Evolutionary conservation across 2,888 invertebrate species (phyloP).

Genomic region (Ochropacha duplaris): DNA sequence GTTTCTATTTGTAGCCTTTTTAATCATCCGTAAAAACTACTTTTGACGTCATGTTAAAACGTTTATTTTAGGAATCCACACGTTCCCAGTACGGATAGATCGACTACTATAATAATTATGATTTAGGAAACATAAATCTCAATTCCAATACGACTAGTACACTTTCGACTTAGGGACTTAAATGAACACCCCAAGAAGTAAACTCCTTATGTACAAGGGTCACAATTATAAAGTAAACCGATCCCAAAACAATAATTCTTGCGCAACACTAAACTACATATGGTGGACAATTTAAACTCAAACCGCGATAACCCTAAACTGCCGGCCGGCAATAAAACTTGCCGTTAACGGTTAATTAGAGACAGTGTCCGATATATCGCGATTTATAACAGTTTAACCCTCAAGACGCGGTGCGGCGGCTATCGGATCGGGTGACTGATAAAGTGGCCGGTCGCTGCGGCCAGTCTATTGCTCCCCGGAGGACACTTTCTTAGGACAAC

Average conservation of each 20-base stretch:
- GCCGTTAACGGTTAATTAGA: constrained; percentile 77
- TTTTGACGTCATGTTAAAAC: too few species aligned
- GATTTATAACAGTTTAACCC: constrained; percentile 50
- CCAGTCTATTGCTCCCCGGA: constrained; percentile 61
- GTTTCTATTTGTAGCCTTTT: neutral
- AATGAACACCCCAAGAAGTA: neutral
- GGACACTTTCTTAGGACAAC: constrained; percentile 65
- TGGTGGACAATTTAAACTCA: constrained; percentile 70
- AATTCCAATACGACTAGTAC: neutral
- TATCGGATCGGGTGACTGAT: constrained; percentile 72
- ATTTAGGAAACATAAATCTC: neutral
- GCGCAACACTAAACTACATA: constrained; percentile 58
- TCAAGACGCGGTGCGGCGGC: constrained; percentile 9
- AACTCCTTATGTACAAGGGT: neutral
- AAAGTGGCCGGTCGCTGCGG: constrained; percentile 55
- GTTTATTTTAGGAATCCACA: too few species aligned
- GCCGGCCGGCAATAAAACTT: constrained; percentile 67
- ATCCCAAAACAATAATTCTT: constrained; percentile 53
- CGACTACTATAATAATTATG: neutral
- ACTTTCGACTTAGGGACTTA: neutral
- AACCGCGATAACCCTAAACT: constrained; percentile 68
- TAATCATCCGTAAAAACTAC: neutral
- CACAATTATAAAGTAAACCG: constrained; percentile 28
- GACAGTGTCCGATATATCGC: constrained; percentile 61
- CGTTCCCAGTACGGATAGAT: too few species aligned